Base-by-base conservation (phyloP, 2,888 invertebrate genomes). In the Drosophila prostipennis region DNA sequence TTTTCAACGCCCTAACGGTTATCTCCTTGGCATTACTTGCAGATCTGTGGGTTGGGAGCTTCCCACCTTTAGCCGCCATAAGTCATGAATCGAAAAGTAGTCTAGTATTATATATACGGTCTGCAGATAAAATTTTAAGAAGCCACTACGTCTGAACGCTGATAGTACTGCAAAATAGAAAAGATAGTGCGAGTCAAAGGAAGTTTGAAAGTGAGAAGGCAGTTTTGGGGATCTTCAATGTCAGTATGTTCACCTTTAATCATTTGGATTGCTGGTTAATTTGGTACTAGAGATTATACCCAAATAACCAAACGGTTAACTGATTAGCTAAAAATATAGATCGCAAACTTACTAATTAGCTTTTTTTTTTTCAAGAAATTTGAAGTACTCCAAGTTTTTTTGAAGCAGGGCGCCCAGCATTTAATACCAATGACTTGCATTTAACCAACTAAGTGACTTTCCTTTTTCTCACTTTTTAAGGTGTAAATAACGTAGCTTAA, bases 1-100 rank as follows among this genome's bases (percentile, higher is more conserved):
- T 71, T 79, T 79, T 86, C 45, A 54, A 65, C 71, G 71, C 64
- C 53, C 80, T 68, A 55, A 55, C 77, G 36, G 52, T 40, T 67
- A 53, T 67, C 52, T 10, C 7, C 2, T 36, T 36, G 40, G 36
- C 49, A 63, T 63, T 49, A 63, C 49, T 63, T 36, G 64, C 52
- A 67, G 39, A 40, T 63, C 61, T 48, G 5, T 3, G 34, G 29
- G 32, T 19, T 32, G 58, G 29, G 60, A 45, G 45, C 37, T 46
- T 16, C 29, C 29, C 51, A 23, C 36, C n/a, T 16, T 16, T 8
- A 16, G 5, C 36, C 36, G 26, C 26, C 37, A 26, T 56, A 57
- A 60, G 46, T 48, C 40, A 63, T 39, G 61, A 40, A 63, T 63
- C 48, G 37, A 37, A 42, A 19, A 61, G 40, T 16, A 32, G 61